These are phyloP conservation scores for Hyperopisus bebe DNA, from an alignment of 2,113 vertebrate genomes.

Conservation along the genomic window DNA sequence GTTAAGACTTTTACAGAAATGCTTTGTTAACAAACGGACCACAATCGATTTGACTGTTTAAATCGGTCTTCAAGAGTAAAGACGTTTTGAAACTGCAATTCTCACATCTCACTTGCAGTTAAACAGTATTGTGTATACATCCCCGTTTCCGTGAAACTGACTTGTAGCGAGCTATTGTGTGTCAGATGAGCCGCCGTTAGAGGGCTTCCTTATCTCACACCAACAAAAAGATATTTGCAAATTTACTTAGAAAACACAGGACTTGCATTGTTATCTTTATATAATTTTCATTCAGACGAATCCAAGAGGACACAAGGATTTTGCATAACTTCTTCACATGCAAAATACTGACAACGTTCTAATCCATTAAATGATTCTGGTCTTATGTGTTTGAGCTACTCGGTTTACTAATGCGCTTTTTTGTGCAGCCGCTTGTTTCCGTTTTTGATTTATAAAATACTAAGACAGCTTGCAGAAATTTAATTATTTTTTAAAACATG, in stretches of 20 bases:
- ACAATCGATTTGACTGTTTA: background rate
- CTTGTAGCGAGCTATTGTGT: background rate
- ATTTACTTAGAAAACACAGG: background rate
- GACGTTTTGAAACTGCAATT: background rate
- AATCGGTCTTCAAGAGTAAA: background rate
- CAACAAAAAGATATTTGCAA: background rate
- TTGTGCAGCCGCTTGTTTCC: background rate
- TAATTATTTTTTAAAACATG: background rate
- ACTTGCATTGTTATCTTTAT: background rate
- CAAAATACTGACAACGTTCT: background rate
- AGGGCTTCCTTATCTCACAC: constrained; percentile 3
- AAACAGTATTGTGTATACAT: background rate
- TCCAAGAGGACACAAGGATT: background rate
- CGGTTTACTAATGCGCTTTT: background rate
- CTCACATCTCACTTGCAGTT: background rate
- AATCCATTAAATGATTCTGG: background rate
- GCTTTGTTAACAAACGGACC: background rate
- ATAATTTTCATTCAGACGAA: background rate
- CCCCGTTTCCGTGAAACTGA: background rate
- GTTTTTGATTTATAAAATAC: background rate
- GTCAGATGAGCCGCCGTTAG: background rate
- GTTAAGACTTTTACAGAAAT: background rate
- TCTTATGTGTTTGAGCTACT: background rate
- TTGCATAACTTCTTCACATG: background rate
- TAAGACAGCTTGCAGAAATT: background rate